Conservation (phyloP, 2,888 invertebrate species). For the Drosophila atripex region DNA sequence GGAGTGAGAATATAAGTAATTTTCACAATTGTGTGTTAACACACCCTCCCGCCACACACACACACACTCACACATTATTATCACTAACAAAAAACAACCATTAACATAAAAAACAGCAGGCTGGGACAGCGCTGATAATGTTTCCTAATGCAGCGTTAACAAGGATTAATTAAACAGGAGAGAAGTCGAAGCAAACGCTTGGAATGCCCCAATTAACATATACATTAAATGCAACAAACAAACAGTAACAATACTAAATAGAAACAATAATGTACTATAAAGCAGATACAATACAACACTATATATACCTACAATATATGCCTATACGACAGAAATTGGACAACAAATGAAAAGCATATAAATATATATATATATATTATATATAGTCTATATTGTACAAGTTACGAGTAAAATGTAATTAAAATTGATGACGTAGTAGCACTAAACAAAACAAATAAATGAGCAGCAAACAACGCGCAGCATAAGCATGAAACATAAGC, state of each 20-base stretch:
- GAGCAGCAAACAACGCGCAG: conserved; percentile 44
- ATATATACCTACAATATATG: conserved; percentile 78
- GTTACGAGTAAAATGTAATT: conserved; percentile 70
- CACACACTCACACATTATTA: conserved; percentile 13
- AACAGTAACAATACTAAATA: conserved; percentile 78
- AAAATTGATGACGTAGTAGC: conserved; percentile 72
- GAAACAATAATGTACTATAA: conserved; percentile 80
- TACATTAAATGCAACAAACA: conserved; percentile 41
- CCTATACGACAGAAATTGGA: conserved; percentile 72
- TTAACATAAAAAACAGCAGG: conserved; percentile 11
- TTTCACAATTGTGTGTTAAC: too few relatives aligned
- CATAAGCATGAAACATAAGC: conserved; percentile 43
- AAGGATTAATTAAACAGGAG: conserved; percentile 12
- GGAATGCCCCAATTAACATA: conserved; percentile 54
- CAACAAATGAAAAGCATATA: conserved; percentile 53
- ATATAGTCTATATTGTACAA: conserved; percentile 71
- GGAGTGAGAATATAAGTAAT: conserved; percentile 37
- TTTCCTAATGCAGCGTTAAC: conserved; percentile 57
- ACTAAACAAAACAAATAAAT: conserved; percentile 68
- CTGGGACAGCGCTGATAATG: conserved; percentile 50
- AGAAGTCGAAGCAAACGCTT: conserved; percentile 54
- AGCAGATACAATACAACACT: conserved; percentile 69
- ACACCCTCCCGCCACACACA: conserved; percentile 18
- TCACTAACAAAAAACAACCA: neutral
- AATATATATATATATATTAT: conserved; percentile 58